Evolutionary conservation across 2,113 vertebrate genomes (phyloP).

Genomic region (Tychaedon coryphoeus): DNA sequence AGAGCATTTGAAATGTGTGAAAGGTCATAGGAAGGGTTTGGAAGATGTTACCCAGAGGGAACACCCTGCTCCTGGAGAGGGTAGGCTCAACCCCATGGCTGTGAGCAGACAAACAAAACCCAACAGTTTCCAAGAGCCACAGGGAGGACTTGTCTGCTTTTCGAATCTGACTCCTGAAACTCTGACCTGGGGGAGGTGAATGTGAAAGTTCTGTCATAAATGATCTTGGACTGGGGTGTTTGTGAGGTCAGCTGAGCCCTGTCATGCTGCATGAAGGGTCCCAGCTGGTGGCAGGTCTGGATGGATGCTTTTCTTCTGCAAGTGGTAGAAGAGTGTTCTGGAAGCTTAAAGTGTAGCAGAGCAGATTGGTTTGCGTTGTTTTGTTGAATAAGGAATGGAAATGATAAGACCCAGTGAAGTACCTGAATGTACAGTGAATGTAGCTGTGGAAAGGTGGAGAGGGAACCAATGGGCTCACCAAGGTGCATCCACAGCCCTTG

Average conservation of each 20-base stretch:
- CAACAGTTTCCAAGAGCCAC: neutral
- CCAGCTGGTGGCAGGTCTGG: neutral
- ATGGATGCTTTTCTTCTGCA: neutral
- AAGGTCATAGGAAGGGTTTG: neutral
- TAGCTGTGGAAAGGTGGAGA: neutral
- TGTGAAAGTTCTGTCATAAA: neutral
- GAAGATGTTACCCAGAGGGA: neutral
- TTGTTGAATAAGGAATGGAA: neutral
- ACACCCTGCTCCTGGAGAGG: neutral
- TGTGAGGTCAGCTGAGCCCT: neutral
- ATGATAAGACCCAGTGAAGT: neutral
- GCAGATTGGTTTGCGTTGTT: neutral
- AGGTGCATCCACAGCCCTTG: accelerated
- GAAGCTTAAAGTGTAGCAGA: neutral
- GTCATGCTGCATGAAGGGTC: neutral
- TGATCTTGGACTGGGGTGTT: accelerated
- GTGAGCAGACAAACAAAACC: neutral
- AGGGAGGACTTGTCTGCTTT: neutral
- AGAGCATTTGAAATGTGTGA: neutral
- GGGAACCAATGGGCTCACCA: neutral
- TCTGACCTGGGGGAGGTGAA: neutral
- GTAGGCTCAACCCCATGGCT: neutral
- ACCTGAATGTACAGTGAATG: neutral
- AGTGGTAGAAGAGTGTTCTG: neutral
- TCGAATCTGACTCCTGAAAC: neutral